Evolutionary conservation across 2,797 vertebrate genomes (phyloP).

Genomic region (Pipistrellus pygmaeus): DNA sequence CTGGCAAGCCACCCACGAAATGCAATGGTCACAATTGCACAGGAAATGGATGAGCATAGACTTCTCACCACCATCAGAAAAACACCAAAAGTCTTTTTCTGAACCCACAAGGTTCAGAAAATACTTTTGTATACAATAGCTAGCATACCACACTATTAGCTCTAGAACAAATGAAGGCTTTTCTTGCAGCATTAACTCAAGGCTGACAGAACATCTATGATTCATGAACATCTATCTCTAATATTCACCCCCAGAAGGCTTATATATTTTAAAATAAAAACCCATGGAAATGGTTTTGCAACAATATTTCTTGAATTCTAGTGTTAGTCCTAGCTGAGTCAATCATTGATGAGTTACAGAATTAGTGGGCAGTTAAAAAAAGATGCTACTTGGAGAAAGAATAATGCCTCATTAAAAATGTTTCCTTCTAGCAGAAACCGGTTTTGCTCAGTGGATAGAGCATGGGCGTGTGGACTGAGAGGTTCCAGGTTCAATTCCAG

Average conservation of each 20-base stretch:
- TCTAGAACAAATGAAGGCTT: constrained; percentile 12
- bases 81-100: background rate
- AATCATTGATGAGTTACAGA: constrained; percentile 9
- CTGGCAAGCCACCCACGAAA: background rate
- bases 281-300: background rate
- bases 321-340: background rate
- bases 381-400: constrained; percentile 49
- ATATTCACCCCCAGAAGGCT: background rate
- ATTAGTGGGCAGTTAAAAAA: constrained; percentile 57
- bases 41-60: background rate
- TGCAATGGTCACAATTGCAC: background rate
- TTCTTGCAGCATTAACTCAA: background rate
- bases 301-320: constrained; percentile 71
- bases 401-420: constrained; percentile 35
- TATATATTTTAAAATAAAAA: constrained; percentile 57
- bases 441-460: too few species aligned
- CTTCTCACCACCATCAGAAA: constrained; percentile 14
- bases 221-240: constrained; percentile 8
- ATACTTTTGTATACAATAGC: background rate
- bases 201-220: background rate
- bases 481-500: too few species aligned
- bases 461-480: too few species aligned
- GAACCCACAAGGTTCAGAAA: background rate
- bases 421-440: background rate
- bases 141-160: background rate